phyloP scores from a whole-genome alignment of 2,888 invertebrate genomes.

The Rotaria macrura region DNA sequence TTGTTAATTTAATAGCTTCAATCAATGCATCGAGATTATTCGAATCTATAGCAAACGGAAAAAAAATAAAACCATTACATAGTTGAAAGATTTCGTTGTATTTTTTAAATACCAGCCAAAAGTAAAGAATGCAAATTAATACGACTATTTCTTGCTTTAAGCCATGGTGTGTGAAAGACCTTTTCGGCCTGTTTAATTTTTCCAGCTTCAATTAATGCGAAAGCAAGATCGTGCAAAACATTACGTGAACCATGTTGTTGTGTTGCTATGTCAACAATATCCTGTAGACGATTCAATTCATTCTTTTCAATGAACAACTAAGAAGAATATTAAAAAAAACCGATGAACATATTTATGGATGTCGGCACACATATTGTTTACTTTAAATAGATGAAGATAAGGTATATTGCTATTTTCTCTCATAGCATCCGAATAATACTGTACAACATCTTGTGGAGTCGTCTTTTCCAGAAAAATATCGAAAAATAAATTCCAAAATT shows the following conservation, averaged over 20 bases:
- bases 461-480: neutral
- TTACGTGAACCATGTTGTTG: neutral
- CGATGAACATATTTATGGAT: too few relatives aligned
- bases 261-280: neutral
- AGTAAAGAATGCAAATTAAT: neutral
- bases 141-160: constrained; percentile 1
- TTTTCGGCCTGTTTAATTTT: constrained; percentile 2
- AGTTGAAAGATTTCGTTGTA: neutral
- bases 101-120: neutral
- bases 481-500: constrained; percentile 1
- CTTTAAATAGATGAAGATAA: neutral
- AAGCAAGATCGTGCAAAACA: constrained; percentile 5
- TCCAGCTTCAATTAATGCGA: neutral
- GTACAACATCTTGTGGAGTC: neutral
- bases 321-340: neutral
- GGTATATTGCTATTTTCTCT: neutral
- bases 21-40: constrained; percentile 15
- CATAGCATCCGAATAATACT: constrained; percentile 2
- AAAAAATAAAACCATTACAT: neutral
- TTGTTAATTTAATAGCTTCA: neutral
- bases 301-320: neutral
- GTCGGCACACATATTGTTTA: neutral
- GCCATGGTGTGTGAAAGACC: neutral
- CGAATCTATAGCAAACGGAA: neutral
- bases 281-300: neutral